Percentiles rank a stretch among this genome's conserved stretches.
These are phyloP conservation scores for Eretmodus cyanostictus DNA, from an alignment of 2,113 vertebrate species.

Conservation along the genomic window DNA sequence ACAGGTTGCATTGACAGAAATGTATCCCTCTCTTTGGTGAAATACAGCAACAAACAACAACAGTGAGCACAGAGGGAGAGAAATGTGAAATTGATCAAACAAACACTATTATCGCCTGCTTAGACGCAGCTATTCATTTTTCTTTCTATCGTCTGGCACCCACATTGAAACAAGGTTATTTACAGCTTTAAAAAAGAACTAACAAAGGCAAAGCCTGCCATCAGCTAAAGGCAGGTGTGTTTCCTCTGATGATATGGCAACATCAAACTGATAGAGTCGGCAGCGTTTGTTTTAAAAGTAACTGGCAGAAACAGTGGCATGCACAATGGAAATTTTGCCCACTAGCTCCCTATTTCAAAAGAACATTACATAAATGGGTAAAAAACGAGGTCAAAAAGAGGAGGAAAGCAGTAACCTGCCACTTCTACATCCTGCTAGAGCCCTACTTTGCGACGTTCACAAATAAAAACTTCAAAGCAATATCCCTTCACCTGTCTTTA, in stretches of 20 bases:
- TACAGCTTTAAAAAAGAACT: background rate
- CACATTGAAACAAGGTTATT: background rate
- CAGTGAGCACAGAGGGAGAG: background rate
- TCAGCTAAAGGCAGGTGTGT: background rate
- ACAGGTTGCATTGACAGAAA: background rate
- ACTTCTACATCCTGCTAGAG: background rate
- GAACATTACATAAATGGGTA: background rate
- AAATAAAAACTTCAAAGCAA: background rate
- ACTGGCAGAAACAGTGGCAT: background rate
- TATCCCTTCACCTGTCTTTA: background rate
- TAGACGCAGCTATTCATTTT: background rate
- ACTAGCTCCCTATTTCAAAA: background rate
- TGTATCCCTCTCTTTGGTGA: background rate
- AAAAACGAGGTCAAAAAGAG: background rate
- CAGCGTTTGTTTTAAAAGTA: background rate
- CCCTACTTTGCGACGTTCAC: background rate
- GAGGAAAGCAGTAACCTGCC: background rate
- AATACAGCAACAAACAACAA: background rate
- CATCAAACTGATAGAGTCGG: background rate
- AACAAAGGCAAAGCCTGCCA: background rate
- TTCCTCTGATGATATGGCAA: background rate
- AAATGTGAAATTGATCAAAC: constrained; percentile 27
- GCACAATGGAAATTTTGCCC: background rate
- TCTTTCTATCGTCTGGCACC: background rate
- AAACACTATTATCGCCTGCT: constrained; percentile 5